Evolutionary conservation across 2,797 vertebrate species (phyloP).

Genomic region (Petrocephalus sullivani): DNA sequence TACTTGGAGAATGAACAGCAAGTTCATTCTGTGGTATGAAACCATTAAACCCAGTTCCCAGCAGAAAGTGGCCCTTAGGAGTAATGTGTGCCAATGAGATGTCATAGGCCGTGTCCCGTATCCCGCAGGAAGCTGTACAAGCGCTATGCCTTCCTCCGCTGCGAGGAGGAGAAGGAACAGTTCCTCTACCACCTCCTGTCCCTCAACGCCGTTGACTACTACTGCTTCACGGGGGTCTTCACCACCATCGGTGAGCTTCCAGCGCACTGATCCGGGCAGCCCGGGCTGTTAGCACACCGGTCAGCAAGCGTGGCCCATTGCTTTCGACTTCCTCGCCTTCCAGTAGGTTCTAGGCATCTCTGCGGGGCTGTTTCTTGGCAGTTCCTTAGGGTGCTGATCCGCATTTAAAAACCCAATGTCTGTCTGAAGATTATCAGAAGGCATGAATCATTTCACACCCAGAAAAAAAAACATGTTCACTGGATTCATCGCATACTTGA

Average conservation of each 20-base stretch:
- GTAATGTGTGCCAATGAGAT: background rate
- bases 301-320: background rate
- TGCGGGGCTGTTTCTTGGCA: background rate
- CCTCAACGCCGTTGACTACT: slow-evolving; percentile 95
- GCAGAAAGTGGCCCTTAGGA: background rate
- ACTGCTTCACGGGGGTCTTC: slow-evolving; percentile 95
- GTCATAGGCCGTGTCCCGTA: background rate
- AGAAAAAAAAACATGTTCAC: background rate
- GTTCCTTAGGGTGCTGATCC: background rate
- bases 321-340: background rate
- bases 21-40: background rate
- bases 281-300: background rate
- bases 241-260: slow-evolving; percentile 86
- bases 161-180: slow-evolving; percentile 94
- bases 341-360: background rate
- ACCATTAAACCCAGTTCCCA: background rate
- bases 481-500: background rate
- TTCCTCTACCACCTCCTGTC: slow-evolving; percentile 95
- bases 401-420: background rate
- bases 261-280: background rate
- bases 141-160: slow-evolving; percentile 90
- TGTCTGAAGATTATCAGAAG: background rate
- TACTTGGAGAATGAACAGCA: background rate
- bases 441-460: background rate
- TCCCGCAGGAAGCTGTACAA: slow-evolving; percentile 86